These are phyloP conservation scores for Bagarius yarrelli DNA, from an alignment of 2,113 vertebrate species.

Conservation along the genomic window DNA sequence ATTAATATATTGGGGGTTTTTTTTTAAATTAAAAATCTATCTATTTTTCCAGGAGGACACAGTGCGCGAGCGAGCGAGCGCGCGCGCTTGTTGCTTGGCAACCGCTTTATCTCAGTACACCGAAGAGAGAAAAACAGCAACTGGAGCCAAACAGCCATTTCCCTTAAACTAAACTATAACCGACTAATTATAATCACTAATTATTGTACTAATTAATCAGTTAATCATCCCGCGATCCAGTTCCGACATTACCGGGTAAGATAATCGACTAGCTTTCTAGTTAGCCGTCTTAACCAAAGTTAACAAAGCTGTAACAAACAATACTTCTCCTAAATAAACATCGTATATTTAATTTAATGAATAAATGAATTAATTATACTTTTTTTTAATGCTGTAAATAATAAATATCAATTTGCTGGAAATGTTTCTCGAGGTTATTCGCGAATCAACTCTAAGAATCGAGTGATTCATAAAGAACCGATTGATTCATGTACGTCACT, in stretches of 20 bases:
- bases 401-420: background rate
- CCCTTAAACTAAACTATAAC: background rate
- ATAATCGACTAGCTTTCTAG: background rate
- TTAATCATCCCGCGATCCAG: background rate
- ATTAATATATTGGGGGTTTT: too few species aligned
- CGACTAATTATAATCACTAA: background rate
- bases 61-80: background rate
- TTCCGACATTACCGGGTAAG: constrained; percentile 9
- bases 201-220: background rate
- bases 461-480: background rate
- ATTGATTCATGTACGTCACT: too few species aligned
- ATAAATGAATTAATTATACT: too few species aligned
- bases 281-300: background rate
- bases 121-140: background rate
- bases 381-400: too few species aligned
- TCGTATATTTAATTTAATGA: too few species aligned
- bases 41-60: background rate
- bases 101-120: background rate
- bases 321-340: background rate
- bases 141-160: constrained; percentile 2
- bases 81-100: constrained; percentile 30
- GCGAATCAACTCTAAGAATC: background rate
- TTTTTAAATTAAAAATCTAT: background rate
- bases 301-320: background rate
- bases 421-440: background rate